These are phyloP conservation scores for Drosophila recens DNA, from an alignment of 2,888 invertebrate genomes.

Conservation along the genomic window DNA sequence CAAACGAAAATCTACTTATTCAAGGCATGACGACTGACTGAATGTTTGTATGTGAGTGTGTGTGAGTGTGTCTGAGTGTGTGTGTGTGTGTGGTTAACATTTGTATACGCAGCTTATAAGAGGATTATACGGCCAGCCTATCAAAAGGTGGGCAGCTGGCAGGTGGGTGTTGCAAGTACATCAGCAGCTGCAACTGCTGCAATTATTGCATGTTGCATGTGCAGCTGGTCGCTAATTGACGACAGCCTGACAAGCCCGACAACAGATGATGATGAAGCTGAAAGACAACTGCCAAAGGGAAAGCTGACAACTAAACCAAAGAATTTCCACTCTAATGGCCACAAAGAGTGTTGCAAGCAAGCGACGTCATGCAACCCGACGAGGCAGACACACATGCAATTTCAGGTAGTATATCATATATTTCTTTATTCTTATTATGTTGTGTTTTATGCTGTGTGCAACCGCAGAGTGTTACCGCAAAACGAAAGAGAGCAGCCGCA, in stretches of 20 bases:
- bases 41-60: neutral
- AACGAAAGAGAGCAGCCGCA: constrained; percentile 35
- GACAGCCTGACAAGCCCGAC: constrained; percentile 6
- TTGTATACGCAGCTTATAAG: constrained; percentile 47
- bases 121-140: constrained; percentile 50
- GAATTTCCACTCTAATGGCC: constrained; percentile 66
- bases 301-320: constrained; percentile 40
- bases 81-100: constrained; percentile 25
- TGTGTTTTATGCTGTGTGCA: neutral
- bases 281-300: constrained; percentile 1
- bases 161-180: neutral
- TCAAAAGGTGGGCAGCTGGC: constrained; percentile 22
- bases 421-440: neutral
- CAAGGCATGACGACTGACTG: constrained; percentile 21
- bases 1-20: constrained; percentile 53
- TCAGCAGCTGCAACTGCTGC: constrained; percentile 2
- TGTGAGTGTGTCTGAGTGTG: constrained; percentile 10
- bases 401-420: constrained; percentile 71
- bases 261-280: neutral
- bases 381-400: constrained; percentile 39
- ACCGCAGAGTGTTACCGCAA: constrained; percentile 54
- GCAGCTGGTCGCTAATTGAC: constrained; percentile 49
- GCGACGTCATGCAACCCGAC: constrained; percentile 22
- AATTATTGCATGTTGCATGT: constrained; percentile 21
- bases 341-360: constrained; percentile 60